Conservation (phyloP, 2,797 vertebrate species). For the Aselliscus stoliczkanus region DNA sequence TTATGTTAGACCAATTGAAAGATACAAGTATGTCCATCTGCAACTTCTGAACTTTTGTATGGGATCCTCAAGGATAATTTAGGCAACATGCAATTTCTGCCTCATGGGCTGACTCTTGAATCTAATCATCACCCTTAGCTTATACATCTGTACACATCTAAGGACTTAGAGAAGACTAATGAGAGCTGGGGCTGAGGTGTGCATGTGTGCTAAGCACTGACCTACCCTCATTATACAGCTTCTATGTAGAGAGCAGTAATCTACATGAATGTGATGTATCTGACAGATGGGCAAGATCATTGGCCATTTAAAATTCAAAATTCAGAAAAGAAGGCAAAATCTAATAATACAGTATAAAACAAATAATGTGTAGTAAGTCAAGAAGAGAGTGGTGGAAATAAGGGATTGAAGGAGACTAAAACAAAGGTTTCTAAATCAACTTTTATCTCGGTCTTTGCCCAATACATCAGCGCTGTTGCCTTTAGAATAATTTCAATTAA, state of each 20-base stretch:
- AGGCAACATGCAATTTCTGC: neutral
- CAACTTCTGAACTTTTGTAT: neutral
- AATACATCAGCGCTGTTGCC: conserved; percentile 40
- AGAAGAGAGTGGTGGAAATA: neutral
- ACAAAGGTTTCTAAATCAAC: neutral
- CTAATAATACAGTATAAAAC: neutral
- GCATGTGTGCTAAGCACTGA: neutral
- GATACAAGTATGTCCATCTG: too few relatives aligned
- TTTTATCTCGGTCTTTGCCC: neutral
- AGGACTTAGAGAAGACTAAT: neutral
- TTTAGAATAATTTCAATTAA: conserved; percentile 68
- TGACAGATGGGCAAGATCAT: neutral
- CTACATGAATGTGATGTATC: neutral
- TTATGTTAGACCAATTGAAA: neutral
- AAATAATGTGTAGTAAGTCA: neutral
- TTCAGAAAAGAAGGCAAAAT: neutral
- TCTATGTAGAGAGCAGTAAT: neutral
- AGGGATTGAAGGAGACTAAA: neutral
- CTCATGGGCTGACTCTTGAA: neutral
- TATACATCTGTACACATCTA: neutral
- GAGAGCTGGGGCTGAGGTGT: neutral
- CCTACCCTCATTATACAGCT: neutral
- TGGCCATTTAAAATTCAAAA: neutral
- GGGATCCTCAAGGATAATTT: neutral
- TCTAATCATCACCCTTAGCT: too few relatives aligned